Evolutionary conservation across 2,888 invertebrate species (phyloP), one percentile per base, ranked within the genome.

Genomic region (Calliopum simillimum): DNA sequence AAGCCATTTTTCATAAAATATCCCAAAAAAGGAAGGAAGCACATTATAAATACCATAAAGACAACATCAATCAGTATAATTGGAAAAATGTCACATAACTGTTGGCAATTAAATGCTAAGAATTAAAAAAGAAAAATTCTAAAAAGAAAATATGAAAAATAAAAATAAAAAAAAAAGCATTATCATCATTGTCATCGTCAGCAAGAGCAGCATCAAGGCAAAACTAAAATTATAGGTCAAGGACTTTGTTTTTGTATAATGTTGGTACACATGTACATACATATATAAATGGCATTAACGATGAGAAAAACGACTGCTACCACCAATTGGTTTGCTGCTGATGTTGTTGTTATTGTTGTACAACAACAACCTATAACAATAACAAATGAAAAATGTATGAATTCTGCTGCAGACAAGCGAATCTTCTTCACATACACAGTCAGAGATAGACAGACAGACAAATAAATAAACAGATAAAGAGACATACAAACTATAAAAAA

Each of bases 371-470:
- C 59, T 16, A 43, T 44, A 41, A 41, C n/a, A 61, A 61, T 21
- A 21, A 11, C 46, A 61, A 61, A 46, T 61, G 46, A 61, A 61
- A 61, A 21, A 61, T 61, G 46, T 23, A 61, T 14, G 61, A 61
- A 61, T n/a, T 61, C 46, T 61, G 61, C 21, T 46, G 46, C 19
- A 61, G 61, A 61, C 61, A 46, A 59, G 61, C 46, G 61, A 19
- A 61, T 46, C 43, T 44, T 61, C n/a, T 61, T 33, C 44, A 46
- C 21, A 44, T 13, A 61, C 21, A 25, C 16, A 21, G 61, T 21
- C 1, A 41, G 14, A 16, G 61, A 46, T 1, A 41, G 14, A 16
- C 16, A 33, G 41, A 58, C 16, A 58, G 41, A 14, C 21, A 19
- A 23, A 56, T 33, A 33, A 33, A 33, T 33, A 33, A 33, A 33